Percentiles rank a stretch among this genome's conserved stretches.
Evolutionary conservation across 2,888 invertebrate species (phyloP).

Genomic region (Drosophila kanekoi): DNA sequence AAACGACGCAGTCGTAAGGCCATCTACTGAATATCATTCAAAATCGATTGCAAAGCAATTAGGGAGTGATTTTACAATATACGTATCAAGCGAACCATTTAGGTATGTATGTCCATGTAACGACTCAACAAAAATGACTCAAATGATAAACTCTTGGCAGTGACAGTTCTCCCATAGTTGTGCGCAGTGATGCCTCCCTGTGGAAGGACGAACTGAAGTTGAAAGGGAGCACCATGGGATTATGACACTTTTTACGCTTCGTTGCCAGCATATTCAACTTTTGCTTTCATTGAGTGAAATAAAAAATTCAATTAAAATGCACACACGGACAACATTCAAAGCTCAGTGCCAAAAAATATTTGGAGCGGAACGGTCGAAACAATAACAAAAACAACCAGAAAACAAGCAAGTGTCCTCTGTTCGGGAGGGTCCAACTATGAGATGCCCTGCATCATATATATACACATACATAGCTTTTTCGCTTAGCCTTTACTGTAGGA

Average conservation of each 20-base stretch:
- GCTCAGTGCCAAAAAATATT: conserved; percentile 59
- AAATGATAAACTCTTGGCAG: conserved; percentile 36
- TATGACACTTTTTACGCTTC: conserved; percentile 69
- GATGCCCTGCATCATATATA: neutral
- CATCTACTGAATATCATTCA: conserved; percentile 40
- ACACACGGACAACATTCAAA: conserved; percentile 54
- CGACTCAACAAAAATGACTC: conserved; percentile 23
- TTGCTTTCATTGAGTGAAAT: conserved; percentile 70
- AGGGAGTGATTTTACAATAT: conserved; percentile 50
- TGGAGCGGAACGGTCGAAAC: conserved; percentile 65
- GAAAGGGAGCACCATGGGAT: conserved; percentile 42
- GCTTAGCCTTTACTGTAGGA: no score
- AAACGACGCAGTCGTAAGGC: conserved; percentile 1
- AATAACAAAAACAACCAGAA: conserved; percentile 32
- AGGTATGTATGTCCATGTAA: conserved; percentile 21
- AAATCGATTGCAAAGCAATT: conserved; percentile 72
- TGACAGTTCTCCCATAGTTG: conserved; percentile 7
- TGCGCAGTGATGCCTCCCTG: neutral
- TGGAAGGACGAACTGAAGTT: conserved; percentile 1
- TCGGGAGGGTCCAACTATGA: neutral
- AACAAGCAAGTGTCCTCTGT: neutral
- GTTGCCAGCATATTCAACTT: conserved; percentile 63
- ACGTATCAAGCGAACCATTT: conserved; percentile 31
- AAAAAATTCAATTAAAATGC: conserved; percentile 78
- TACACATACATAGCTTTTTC: no score